A percentile compares a stretch with the other conserved stretches of the same genome.
phyloP scores from a whole-genome alignment of 2,113 vertebrate genomes.

The Turnix velox region DNA sequence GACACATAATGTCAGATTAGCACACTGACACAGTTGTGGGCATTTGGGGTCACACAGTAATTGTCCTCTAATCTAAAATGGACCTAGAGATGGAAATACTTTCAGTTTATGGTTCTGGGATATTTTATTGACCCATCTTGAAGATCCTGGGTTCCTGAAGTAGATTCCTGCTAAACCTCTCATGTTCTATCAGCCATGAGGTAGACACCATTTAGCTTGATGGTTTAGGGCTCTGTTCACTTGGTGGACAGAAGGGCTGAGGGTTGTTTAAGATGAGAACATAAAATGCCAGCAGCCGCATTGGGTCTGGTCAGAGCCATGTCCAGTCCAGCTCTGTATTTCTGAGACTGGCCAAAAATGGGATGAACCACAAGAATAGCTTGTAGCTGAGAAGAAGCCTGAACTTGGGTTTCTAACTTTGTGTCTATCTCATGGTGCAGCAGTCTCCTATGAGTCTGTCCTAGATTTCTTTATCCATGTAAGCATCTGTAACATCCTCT shows the following conservation, averaged over 20 bases:
- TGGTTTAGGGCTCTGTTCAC: not conserved
- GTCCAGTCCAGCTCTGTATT: not conserved
- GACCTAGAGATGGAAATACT: not conserved
- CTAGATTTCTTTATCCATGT: not conserved
- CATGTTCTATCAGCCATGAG: rapidly evolving
- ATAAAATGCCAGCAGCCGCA: not conserved
- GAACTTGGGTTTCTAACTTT: not conserved
- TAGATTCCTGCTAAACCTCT: not conserved
- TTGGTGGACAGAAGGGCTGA: not conserved
- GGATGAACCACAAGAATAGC: not conserved
- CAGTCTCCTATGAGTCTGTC: not conserved
- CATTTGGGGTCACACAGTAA: not conserved
- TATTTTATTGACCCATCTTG: not conserved
- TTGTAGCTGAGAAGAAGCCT: not conserved
- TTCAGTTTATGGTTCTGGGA: not conserved
- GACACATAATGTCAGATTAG: not conserved
- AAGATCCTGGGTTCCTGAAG: not conserved
- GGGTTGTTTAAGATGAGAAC: not conserved
- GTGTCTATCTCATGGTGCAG: not conserved
- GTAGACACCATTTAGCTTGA: rapidly evolving
- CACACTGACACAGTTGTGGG: not conserved
- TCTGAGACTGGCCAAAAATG: not conserved
- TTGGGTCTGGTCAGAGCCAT: rapidly evolving
- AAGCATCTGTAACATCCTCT: not conserved
- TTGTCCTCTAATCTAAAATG: too few relatives aligned